Percentiles rank a stretch among this genome's conserved stretches.
These are phyloP conservation scores for Pelagia noctiluca DNA, from an alignment of 30 jellyfish, hydroid and myxozoan species.

Conservation along the genomic window DNA sequence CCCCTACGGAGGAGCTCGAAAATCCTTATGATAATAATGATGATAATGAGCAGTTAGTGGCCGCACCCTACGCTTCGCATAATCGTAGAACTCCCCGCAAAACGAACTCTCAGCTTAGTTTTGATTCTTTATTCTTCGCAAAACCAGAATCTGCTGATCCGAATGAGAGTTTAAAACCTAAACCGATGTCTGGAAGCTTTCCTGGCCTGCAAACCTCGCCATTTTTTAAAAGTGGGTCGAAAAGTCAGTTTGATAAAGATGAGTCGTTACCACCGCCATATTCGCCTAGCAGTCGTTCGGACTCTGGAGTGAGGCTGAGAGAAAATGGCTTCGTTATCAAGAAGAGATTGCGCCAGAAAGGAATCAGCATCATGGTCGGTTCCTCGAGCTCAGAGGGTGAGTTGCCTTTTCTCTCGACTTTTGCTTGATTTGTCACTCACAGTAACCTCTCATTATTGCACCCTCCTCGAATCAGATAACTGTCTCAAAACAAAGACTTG, in stretches of 20 bases:
- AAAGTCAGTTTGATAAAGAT: neutral
- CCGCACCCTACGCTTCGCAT: slow-evolving; percentile 74
- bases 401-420: neutral
- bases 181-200: slow-evolving; percentile 8
- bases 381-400: slow-evolving; percentile 86
- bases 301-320: slow-evolving; percentile 59
- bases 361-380: slow-evolving; percentile 87
- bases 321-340: slow-evolving; percentile 75
- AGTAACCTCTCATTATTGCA: no score
- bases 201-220: slow-evolving; percentile 1
- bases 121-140: slow-evolving; percentile 53
- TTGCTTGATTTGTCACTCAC: neutral
- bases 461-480: no score
- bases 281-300: slow-evolving; percentile 40
- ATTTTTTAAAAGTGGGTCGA: no score
- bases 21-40: neutral
- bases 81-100: slow-evolving; percentile 66
- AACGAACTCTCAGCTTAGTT: slow-evolving; percentile 62
- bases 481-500: no score
- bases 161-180: neutral
- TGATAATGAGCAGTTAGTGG: slow-evolving; percentile 22
- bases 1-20: slow-evolving; percentile 47
- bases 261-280: slow-evolving; percentile 20
- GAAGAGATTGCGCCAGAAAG: slow-evolving; percentile 76
- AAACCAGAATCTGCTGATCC: slow-evolving; percentile 10